A percentile compares a stretch with the other conserved stretches of the same genome.
These are phyloP conservation scores for Paralichthys olivaceus DNA, from an alignment of 2,113 vertebrate species.

Conservation along the genomic window DNA sequence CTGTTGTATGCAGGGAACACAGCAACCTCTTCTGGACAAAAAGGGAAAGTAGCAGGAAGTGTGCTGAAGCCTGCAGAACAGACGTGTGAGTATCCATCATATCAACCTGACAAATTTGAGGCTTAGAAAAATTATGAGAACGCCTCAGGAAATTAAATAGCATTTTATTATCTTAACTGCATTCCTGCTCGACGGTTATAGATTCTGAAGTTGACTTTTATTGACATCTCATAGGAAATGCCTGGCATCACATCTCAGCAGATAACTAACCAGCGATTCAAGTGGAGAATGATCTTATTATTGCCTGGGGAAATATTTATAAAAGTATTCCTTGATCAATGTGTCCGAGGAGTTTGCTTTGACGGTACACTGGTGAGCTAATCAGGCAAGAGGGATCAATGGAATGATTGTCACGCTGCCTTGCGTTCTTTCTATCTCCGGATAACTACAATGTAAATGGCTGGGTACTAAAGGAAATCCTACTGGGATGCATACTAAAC, in stretches of 20 bases:
- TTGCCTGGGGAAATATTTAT: constrained; percentile 77
- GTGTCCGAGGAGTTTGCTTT: constrained; percentile 77
- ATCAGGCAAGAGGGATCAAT: constrained; percentile 79
- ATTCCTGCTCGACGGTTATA: constrained; percentile 26
- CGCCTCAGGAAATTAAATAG: constrained; percentile 35
- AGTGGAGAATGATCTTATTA: constrained; percentile 69
- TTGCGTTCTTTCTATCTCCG: constrained; percentile 62
- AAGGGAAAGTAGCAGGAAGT: constrained; percentile 38
- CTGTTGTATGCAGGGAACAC: constrained; percentile 70
- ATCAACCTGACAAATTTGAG: constrained; percentile 10
- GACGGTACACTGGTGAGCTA: constrained; percentile 74
- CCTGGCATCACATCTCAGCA: constrained; percentile 32
- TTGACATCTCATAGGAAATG: constrained; percentile 50
- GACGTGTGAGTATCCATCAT: constrained; percentile 30
- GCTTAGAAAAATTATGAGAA: constrained; percentile 33
- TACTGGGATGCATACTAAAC: constrained; percentile 74
- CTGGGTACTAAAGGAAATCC: constrained; percentile 71
- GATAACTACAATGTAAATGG: constrained; percentile 78
- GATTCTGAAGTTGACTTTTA: constrained; percentile 44
- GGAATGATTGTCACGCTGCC: constrained; percentile 59
- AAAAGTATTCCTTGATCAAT: constrained; percentile 78
- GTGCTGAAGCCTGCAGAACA: background rate
- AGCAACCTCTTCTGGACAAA: constrained; percentile 81
- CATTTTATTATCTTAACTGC: constrained; percentile 36
- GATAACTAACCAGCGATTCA: constrained; percentile 70